Conservation (phyloP, 2,113 vertebrate species). For the Tor tambroides region DNA sequence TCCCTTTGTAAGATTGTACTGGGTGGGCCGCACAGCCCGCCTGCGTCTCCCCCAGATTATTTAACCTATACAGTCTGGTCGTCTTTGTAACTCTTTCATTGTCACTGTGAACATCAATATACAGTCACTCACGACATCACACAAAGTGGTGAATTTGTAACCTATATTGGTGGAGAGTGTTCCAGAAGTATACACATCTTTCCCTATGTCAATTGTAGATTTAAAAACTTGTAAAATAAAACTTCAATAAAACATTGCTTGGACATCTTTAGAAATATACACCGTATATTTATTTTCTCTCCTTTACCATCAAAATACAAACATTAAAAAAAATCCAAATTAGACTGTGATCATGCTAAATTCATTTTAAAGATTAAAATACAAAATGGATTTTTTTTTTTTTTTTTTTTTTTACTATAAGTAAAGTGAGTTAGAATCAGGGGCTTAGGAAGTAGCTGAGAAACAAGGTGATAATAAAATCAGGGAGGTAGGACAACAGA, state of each 20-base stretch:
- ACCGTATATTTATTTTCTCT: slow-evolving; percentile 36
- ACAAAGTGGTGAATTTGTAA: slow-evolving; percentile 67
- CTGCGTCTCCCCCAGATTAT: slow-evolving; percentile 57
- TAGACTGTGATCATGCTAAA: too few relatives aligned
- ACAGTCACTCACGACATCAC: slow-evolving; percentile 59
- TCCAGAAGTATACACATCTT: slow-evolving; percentile 61
- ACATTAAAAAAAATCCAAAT: background rate
- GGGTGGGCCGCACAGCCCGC: slow-evolving; percentile 59
- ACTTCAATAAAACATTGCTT: slow-evolving; percentile 75
- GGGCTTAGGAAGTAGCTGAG: background rate
- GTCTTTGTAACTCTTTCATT: slow-evolving; percentile 68
- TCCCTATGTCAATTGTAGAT: slow-evolving; percentile 70
- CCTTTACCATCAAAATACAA: background rate
- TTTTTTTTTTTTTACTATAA: background rate
- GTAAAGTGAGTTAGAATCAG: background rate
- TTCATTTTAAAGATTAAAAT: background rate
- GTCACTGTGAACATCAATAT: slow-evolving; percentile 67
- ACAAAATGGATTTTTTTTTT: background rate
- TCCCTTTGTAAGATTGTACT: slow-evolving; percentile 73
- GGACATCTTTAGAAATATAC: slow-evolving; percentile 65
- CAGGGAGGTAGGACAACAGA: background rate
- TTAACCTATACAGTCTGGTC: slow-evolving; percentile 62
- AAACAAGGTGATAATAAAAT: slow-evolving; percentile 37
- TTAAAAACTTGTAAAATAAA: slow-evolving; percentile 77
- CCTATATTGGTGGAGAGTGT: slow-evolving; percentile 62